Evolutionary conservation across 1,140 invertebrate species (phyloP).

Genomic region (Camponotus floridanus): DNA sequence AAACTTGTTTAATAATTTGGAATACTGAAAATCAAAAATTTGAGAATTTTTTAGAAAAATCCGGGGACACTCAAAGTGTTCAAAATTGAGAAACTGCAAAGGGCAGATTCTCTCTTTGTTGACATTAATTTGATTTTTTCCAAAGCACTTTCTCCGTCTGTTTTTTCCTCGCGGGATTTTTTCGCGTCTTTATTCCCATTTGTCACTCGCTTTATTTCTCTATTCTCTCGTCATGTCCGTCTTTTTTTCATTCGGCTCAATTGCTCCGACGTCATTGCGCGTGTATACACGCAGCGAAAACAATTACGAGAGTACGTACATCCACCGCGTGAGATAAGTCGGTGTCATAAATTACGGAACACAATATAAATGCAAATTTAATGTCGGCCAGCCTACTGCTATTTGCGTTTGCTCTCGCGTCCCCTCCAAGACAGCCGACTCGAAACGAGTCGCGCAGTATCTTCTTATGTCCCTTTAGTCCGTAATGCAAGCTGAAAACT

Average conservation of each 20-base stretch:
- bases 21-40: not conserved
- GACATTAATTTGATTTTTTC: not conserved
- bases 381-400: constrained; percentile 73
- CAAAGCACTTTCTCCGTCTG: not conserved
- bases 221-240: not conserved
- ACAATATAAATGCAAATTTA: constrained; percentile 79
- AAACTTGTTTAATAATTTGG: not conserved
- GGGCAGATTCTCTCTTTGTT: not conserved
- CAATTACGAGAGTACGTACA: constrained; percentile 66
- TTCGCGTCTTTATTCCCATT: constrained; percentile 13
- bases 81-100: not conserved
- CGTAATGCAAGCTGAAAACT: constrained; percentile 52
- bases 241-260: constrained; percentile 44
- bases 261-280: constrained; percentile 49
- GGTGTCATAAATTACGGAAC: constrained; percentile 72
- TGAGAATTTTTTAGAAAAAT: not conserved
- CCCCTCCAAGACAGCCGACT: constrained; percentile 44
- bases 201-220: not conserved
- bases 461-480: constrained; percentile 57
- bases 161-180: not conserved
- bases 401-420: constrained; percentile 67
- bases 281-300: constrained; percentile 46
- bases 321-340: constrained; percentile 67
- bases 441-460: constrained; percentile 55
- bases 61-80: not conserved